Percentiles rank a stretch among this genome's conserved stretches.
These are phyloP conservation scores for Dolichomitus sp. DNA, from an alignment of 2,888 invertebrate genomes.

Conservation along the genomic window DNA sequence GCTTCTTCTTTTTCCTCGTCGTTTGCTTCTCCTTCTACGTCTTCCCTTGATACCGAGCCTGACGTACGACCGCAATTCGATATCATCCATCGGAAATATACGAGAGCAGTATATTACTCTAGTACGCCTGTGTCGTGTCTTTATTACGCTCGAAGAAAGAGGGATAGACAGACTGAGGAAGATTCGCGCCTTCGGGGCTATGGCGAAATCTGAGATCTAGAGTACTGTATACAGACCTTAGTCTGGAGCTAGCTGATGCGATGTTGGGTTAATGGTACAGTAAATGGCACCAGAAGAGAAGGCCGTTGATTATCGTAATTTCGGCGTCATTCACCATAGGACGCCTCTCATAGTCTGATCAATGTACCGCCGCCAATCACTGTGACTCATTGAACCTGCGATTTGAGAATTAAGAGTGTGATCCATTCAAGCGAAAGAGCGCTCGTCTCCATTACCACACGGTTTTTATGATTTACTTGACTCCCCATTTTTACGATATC, in stretches of 20 bases:
- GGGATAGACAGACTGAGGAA: slow-evolving; percentile 22
- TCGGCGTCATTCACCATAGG: neutral
- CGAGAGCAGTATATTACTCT: slow-evolving; percentile 64
- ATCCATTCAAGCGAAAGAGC: slow-evolving; percentile 4
- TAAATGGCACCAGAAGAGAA: slow-evolving; percentile 16
- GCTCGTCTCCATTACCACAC: slow-evolving; percentile 10
- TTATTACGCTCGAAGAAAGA: slow-evolving; percentile 58
- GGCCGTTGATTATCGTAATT: neutral
- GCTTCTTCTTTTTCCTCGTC: slow-evolving; percentile 18
- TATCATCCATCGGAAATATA: slow-evolving; percentile 67
- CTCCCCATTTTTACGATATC: slow-evolving; percentile 25
- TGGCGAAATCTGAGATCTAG: slow-evolving; percentile 57
- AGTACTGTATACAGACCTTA: slow-evolving; percentile 37
- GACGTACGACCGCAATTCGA: slow-evolving; percentile 66
- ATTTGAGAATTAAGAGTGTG: neutral
- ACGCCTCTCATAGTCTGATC: neutral
- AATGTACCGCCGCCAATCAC: slow-evolving; percentile 9
- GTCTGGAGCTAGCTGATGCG: slow-evolving; percentile 30
- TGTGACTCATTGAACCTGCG: neutral
- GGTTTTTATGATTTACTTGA: slow-evolving; percentile 30
- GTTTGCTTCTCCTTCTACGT: slow-evolving; percentile 36
- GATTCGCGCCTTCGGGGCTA: slow-evolving; percentile 49
- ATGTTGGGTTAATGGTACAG: slow-evolving; percentile 25
- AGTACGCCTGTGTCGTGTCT: slow-evolving; percentile 46
- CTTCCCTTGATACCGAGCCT: slow-evolving; percentile 54